Conservation (phyloP, 2,888 invertebrate genomes). For the Eupithecia vulgata region DNA sequence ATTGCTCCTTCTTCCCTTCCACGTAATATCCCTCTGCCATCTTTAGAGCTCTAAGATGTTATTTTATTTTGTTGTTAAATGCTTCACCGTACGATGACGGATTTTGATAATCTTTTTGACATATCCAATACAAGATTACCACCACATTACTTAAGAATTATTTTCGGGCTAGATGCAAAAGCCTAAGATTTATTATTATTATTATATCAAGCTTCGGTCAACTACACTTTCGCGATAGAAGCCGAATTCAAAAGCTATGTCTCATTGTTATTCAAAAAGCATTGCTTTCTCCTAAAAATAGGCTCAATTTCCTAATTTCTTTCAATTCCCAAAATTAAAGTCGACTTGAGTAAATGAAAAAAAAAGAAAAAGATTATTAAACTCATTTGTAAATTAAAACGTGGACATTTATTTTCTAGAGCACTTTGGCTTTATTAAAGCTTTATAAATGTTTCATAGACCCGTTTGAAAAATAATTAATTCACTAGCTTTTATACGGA, state of each 20-base stretch:
- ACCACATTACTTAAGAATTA: background rate
- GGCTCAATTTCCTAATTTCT: constrained; percentile 6
- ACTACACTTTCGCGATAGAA: background rate
- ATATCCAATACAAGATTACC: background rate
- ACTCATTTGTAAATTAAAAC: constrained; percentile 12
- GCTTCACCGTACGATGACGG: background rate
- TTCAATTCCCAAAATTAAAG: constrained; percentile 7
- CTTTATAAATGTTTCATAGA: constrained; percentile 7
- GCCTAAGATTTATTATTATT: background rate
- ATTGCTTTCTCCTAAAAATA: background rate
- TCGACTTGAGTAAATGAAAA: constrained; percentile 8
- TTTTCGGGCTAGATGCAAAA: background rate
- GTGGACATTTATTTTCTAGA: constrained; percentile 4
- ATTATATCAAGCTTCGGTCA: background rate
- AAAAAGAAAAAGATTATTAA: constrained; percentile 26
- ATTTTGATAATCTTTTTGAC: background rate
- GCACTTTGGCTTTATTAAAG: constrained; percentile 6
- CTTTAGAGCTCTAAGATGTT: background rate
- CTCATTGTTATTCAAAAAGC: constrained; percentile 6
- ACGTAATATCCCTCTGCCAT: background rate
- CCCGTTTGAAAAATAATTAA: constrained; percentile 2
- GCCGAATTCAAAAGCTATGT: background rate
- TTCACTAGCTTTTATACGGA: background rate
- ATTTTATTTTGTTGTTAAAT: background rate
- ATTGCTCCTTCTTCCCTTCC: background rate